Evolutionary conservation across 2,113 vertebrate species (phyloP), one percentile per base, ranked within the genome.

Genomic region (Psittacara wagleri): DNA sequence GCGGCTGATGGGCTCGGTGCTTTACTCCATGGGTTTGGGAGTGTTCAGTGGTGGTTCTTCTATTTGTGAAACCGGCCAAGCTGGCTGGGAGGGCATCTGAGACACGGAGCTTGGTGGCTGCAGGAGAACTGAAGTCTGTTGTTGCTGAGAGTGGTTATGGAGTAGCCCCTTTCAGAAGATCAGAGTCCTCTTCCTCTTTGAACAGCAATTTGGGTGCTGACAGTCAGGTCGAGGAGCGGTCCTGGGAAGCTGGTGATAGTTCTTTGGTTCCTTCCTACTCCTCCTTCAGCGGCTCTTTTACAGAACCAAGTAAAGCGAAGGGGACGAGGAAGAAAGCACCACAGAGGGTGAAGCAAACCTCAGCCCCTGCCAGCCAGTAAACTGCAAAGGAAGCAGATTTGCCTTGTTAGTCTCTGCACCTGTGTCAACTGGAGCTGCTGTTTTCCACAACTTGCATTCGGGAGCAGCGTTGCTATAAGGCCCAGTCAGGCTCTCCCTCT

Each of bases 341-440:
- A 17, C 98, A 98, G 76, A 98, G 4, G 1, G 98, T 97, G 91
- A 99, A 99, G 93, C 99, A 99, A 39, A 95, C 61, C 84, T 98
- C 97, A 19, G 98, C 98, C 69, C 99, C 99, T 1, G 98, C 98
- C 95, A 99, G 97, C 99, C 99, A 99, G 96, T 99, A 99, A 73
- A 98, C 99, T 99, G 98, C 25, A 94, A 97, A 88, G 63, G 52
- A 78, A 96, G 92, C 22, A 49, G 88, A 37, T 8, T 8, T 2
- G 17, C 7, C 11, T 19, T 0, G 2, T 92, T 54, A 92, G 48
- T 29, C 43, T 57, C 2, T 20, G 24, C 13, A 6, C 2, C 1
- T 3, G 1, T 4, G 17, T 27, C 7, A 49, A 4, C 48, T 1
- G 6, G 19, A 4, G 22, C 63, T 4, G 7, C 41, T 22, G n/a